These are phyloP conservation scores for Myzus persicae DNA, from an alignment of 1,140 invertebrate species.

Conservation along the genomic window DNA sequence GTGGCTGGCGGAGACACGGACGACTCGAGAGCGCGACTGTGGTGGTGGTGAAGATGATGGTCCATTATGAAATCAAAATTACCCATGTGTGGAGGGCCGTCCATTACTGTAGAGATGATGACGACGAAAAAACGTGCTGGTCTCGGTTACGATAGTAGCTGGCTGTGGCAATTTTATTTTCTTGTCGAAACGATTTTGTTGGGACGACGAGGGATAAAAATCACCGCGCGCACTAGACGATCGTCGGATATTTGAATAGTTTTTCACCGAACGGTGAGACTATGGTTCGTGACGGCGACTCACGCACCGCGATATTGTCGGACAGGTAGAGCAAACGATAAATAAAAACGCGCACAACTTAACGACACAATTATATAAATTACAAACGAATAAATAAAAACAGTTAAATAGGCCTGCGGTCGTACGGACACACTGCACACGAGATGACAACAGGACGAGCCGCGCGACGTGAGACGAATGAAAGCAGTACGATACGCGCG, in stretches of 20 bases:
- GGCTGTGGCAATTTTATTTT: neutral
- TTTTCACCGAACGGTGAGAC: neutral
- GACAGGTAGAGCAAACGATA: neutral
- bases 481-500: neutral
- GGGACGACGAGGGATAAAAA: neutral
- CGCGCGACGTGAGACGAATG: neutral
- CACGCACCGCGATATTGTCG: neutral
- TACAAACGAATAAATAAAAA: neutral
- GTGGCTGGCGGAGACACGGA: conserved; percentile 36
- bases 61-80: conserved; percentile 50
- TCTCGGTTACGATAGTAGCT: neutral
- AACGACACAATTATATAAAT: no score
- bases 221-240: neutral
- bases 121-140: neutral
- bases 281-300: neutral
- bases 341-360: neutral
- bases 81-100: conserved; percentile 22
- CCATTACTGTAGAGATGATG: neutral
- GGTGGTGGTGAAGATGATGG: conserved; percentile 36
- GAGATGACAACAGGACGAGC: neutral
- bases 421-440: neutral
- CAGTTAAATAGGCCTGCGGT: neutral
- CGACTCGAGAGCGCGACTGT: neutral
- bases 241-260: neutral
- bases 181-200: neutral